Conservation (phyloP, 1,140 invertebrate species). For the Orchesella cincta region DNA sequence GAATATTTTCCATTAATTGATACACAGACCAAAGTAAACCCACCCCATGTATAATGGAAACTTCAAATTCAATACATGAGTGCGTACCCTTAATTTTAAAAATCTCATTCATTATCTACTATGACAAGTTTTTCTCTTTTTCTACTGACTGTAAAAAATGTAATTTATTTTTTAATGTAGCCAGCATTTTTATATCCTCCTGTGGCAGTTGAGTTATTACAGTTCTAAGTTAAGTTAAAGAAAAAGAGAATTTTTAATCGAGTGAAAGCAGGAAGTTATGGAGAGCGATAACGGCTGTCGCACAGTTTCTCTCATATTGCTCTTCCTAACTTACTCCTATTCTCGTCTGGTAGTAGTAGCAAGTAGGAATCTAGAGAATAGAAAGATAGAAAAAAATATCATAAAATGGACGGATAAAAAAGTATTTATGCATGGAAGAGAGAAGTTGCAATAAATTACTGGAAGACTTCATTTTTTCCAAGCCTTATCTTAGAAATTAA, state of each 20-base stretch:
- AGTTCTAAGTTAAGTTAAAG: not conserved
- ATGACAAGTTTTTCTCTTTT: not conserved
- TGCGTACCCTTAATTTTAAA: not conserved
- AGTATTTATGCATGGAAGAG: constrained; percentile 26
- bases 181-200: constrained; percentile 26
- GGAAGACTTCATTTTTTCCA: not conserved
- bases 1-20: too few relatives aligned
- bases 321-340: too few relatives aligned
- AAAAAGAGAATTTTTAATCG: constrained; percentile 25
- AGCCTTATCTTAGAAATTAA: constrained; percentile 26
- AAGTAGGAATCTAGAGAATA: too few relatives aligned
- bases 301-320: too few relatives aligned
- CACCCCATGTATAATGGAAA: too few relatives aligned
- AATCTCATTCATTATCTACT: not conserved
- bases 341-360: too few relatives aligned
- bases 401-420: constrained; percentile 18
- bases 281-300: constrained; percentile 23
- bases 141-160: not conserved
- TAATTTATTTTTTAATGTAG: constrained; percentile 30
- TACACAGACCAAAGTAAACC: too few relatives aligned
- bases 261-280: constrained; percentile 29
- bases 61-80: too few relatives aligned
- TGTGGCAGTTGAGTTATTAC: constrained; percentile 27
- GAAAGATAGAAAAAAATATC: not conserved
- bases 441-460: constrained; percentile 25